These are phyloP conservation scores for Gymnoscopelus microlampas DNA, from an alignment of 2,797 vertebrate species.

Conservation along the genomic window DNA sequence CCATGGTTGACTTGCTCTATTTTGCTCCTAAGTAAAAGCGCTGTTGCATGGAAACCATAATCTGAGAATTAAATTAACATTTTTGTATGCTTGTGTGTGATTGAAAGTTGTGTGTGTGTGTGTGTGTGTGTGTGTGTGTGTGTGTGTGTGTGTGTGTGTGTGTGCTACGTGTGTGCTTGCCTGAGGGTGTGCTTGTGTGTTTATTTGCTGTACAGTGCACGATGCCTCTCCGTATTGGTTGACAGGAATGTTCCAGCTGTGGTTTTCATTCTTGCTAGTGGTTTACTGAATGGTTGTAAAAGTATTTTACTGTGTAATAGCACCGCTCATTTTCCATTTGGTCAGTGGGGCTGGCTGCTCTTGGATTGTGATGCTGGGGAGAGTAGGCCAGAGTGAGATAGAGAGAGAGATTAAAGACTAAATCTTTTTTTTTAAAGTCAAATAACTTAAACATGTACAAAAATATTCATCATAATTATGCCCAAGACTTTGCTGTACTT, in stretches of 20 bases:
- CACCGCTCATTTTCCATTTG: slow-evolving; percentile 76
- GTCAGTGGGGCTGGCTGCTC: slow-evolving; percentile 68
- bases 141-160: background rate
- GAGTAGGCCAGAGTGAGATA: background rate
- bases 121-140: no score
- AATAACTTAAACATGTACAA: no score
- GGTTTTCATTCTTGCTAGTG: slow-evolving; percentile 61
- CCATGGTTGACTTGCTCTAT: no score
- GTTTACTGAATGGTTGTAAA: slow-evolving; percentile 67
- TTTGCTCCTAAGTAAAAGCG: no score
- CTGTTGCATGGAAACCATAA: no score
- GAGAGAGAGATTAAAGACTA: slow-evolving; percentile 11
- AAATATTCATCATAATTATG: no score
- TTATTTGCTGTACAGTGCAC: slow-evolving; percentile 26
- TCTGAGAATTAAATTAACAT: no score
- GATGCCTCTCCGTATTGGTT: slow-evolving; percentile 32
- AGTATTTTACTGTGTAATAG: slow-evolving; percentile 71
- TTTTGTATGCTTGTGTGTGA: no score
- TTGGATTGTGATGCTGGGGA: slow-evolving; percentile 44
- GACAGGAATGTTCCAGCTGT: slow-evolving; percentile 76
- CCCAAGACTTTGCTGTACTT: no score
- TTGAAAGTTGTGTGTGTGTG: no score
- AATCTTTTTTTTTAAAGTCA: no score
- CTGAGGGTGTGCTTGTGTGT: background rate
- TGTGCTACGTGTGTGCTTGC: background rate